Percentiles rank a stretch among this genome's conserved stretches.
Conservation (phyloP, 2,797 vertebrate genomes). For the Sorex maritimensis region DNA sequence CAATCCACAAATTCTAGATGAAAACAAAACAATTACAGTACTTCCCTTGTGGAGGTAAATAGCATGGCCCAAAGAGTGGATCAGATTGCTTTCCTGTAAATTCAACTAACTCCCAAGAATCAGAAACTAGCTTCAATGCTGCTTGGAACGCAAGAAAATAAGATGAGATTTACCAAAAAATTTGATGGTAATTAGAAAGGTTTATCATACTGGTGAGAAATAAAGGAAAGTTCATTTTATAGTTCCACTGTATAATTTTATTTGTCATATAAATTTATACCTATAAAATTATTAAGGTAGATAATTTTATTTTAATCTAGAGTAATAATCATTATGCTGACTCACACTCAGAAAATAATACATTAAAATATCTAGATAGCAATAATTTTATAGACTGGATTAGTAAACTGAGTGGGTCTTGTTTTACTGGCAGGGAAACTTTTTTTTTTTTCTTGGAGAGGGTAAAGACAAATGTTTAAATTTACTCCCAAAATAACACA, state of each 20-base stretch:
- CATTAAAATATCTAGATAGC: neutral
- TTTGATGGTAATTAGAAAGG: neutral
- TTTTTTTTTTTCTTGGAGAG: neutral
- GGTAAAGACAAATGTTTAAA: neutral
- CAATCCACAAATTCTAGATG: neutral
- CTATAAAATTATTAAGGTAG: neutral
- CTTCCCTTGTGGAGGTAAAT: neutral
- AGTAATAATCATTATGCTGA: neutral
- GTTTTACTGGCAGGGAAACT: neutral
- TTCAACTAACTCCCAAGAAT: neutral
- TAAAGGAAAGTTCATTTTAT: neutral
- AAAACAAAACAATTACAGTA: neutral
- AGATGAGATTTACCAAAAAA: neutral
- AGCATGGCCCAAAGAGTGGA: fast-evolving
- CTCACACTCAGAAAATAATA: neutral
- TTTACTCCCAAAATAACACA: neutral
- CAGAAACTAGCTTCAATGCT: neutral
- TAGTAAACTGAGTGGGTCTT: neutral
- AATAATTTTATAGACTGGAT: too few relatives aligned
- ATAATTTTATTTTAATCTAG: conserved; percentile 11
- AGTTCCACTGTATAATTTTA: neutral
- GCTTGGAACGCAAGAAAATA: neutral
- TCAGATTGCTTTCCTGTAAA: neutral
- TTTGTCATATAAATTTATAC: neutral
- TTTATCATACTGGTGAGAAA: neutral